Evolutionary conservation across 1,140 invertebrate genomes (phyloP).

Genomic region (Heterodera schachtii): DNA sequence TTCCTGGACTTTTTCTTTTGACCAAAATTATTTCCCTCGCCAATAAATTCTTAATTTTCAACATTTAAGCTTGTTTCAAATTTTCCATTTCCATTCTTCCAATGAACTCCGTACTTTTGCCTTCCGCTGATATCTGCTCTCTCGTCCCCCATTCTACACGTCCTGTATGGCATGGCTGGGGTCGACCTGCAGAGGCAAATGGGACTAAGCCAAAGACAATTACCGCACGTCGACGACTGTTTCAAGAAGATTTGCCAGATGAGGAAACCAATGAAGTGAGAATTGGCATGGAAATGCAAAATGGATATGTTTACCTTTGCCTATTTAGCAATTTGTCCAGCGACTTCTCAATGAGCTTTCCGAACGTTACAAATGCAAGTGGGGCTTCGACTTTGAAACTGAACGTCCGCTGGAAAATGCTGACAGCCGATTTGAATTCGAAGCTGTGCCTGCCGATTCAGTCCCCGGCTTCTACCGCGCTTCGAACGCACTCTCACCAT

Average conservation of each 20-base stretch:
- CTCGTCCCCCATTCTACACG: constrained; percentile 23
- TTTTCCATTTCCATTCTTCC: not conserved
- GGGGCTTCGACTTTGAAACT: constrained; percentile 25
- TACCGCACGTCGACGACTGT: constrained; percentile 24
- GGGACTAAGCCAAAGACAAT: not conserved
- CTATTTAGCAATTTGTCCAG: constrained; percentile 22
- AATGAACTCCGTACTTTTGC: constrained; percentile 1
- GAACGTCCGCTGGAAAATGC: constrained; percentile 6
- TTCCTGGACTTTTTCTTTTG: no score
- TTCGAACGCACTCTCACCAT: not conserved
- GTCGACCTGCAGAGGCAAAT: not conserved
- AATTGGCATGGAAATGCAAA: not conserved
- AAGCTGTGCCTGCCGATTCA: constrained; percentile 8
- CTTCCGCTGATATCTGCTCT: not conserved
- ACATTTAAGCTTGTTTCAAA: not conserved
- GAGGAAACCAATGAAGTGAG: not conserved
- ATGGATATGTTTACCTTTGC: not conserved
- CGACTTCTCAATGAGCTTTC: constrained; percentile 12
- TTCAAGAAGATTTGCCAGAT: constrained; percentile 6
- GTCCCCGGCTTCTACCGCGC: constrained; percentile 25
- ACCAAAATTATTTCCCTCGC: not conserved
- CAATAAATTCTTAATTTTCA: not conserved
- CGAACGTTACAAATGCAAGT: constrained; percentile 25
- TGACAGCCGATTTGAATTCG: constrained; percentile 14
- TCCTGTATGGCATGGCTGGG: constrained; percentile 27